Percentiles rank a stretch among this genome's conserved stretches.
Conservation (phyloP, 2,888 invertebrate species). For the Eudasyphora cyanicolor region DNA sequence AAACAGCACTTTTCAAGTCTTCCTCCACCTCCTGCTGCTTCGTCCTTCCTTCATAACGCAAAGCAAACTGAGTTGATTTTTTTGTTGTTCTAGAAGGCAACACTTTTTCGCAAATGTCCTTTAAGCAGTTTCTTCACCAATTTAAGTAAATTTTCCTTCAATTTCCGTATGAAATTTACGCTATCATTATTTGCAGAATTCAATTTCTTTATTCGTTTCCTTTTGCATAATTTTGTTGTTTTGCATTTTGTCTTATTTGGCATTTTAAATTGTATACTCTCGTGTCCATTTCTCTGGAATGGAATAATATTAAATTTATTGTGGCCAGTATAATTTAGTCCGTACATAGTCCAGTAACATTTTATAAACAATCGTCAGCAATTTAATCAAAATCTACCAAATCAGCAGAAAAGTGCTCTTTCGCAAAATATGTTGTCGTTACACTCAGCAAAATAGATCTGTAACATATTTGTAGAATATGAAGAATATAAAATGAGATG, state of each 20-base stretch:
- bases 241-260: constrained; percentile 8
- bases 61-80: neutral
- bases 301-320: constrained; percentile 54
- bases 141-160: neutral
- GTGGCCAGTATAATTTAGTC: constrained; percentile 55
- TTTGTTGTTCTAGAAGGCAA: neutral
- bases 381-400: constrained; percentile 63
- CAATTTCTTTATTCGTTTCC: neutral
- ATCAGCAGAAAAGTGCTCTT: constrained; percentile 55
- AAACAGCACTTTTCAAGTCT: neutral
- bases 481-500: no score
- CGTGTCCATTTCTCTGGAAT: constrained; percentile 3
- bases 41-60: neutral
- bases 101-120: neutral
- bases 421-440: neutral
- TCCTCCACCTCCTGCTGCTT: no score
- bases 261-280: constrained; percentile 10
- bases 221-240: neutral
- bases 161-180: constrained; percentile 24
- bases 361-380: constrained; percentile 62
- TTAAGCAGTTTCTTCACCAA: neutral
- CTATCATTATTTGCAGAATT: neutral
- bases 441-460: constrained; percentile 8
- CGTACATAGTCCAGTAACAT: constrained; percentile 53
- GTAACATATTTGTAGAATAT: no score